phyloP scores from a whole-genome alignment of 53 echinoderm and acorn worm genomes.

The Crossaster papposus region DNA sequence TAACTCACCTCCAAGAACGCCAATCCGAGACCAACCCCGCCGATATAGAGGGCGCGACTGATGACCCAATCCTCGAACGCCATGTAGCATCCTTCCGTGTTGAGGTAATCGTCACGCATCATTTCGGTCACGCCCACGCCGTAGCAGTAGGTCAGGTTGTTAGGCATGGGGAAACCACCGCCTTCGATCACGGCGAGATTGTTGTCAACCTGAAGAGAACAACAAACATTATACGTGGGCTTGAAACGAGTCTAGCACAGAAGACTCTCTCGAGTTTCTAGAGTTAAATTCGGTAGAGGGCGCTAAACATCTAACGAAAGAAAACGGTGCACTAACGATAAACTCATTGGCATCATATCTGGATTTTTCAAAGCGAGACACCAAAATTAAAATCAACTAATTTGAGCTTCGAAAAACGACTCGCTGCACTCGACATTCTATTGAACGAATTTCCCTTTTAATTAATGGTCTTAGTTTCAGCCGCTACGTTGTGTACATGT shows the following conservation, averaged over 20 bases:
- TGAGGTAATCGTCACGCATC: slow-evolving; percentile 12
- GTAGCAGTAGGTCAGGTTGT: slow-evolving; percentile 43
- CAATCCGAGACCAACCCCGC: slow-evolving; percentile 85
- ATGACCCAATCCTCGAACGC: slow-evolving; percentile 70
- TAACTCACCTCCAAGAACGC: slow-evolving; percentile 83
- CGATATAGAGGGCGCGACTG: slow-evolving; percentile 71
- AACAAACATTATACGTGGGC: neutral
- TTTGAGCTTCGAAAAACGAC: no score
- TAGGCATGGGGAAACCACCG: slow-evolving; percentile 37
- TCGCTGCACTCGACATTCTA: no score
- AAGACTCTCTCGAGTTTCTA: no score
- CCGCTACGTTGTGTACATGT: no score
- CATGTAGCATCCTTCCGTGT: slow-evolving; percentile 74
- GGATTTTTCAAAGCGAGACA: no score
- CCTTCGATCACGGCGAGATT: slow-evolving; percentile 54
- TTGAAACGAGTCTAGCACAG: neutral
- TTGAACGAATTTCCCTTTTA: no score
- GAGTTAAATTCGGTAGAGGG: no score
- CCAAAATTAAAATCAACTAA: no score
- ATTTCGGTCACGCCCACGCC: slow-evolving; percentile 2
- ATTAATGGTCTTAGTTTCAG: no score
- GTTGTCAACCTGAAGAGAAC: slow-evolving; percentile 63
- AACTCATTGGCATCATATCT: no score
- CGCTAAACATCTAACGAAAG: no score
- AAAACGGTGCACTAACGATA: no score